Evolutionary conservation across 2,888 invertebrate genomes (phyloP).

Genomic region (Trilocha varians): DNA sequence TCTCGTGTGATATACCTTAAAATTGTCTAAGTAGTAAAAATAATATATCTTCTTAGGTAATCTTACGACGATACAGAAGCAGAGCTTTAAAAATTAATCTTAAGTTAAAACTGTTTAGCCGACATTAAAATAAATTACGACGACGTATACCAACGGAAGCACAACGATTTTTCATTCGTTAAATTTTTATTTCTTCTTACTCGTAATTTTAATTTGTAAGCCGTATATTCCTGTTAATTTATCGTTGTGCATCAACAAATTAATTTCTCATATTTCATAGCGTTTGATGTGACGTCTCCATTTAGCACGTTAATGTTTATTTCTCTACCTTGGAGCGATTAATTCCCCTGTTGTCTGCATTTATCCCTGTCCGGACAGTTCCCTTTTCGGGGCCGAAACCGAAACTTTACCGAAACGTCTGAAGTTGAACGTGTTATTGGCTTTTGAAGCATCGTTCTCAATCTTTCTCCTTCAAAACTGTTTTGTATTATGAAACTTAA

Average conservation of each 20-base stretch:
- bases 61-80: too few relatives aligned
- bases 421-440: not conserved
- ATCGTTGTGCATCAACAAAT: constrained; percentile 23
- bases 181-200: not conserved
- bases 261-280: not conserved
- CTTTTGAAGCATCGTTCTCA: not conserved
- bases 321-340: constrained; percentile 35
- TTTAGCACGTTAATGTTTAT: not conserved
- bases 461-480: too few relatives aligned
- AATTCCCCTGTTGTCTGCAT: constrained; percentile 55
- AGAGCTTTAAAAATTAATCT: not conserved
- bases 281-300: not conserved
- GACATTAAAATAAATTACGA: not conserved
- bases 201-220: not conserved
- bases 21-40: too few relatives aligned
- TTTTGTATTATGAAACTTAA: too few relatives aligned
- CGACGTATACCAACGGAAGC: not conserved
- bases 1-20: too few relatives aligned
- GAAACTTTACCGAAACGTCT: constrained; percentile 1
- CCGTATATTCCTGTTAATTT: not conserved
- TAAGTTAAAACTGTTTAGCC: not conserved
- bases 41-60: too few relatives aligned
- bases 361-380: constrained; percentile 42
- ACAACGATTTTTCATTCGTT: not conserved
- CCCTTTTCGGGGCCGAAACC: constrained; percentile 47